Percentiles rank a stretch among this genome's conserved stretches.
Conservation (phyloP, 2,113 vertebrate genomes). For the Cettia cetti region DNA sequence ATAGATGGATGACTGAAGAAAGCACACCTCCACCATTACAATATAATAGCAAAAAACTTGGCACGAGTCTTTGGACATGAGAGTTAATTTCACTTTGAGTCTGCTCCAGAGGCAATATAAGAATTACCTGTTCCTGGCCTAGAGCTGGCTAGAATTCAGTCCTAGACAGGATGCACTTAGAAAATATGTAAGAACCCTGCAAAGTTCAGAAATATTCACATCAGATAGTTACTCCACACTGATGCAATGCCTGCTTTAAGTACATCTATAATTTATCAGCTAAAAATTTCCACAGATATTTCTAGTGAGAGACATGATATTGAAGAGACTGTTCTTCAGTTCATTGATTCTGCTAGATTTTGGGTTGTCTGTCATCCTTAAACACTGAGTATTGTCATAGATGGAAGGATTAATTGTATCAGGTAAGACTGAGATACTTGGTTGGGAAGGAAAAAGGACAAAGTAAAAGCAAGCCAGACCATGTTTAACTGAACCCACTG, state of each 20-base stretch:
- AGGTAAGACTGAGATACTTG: background rate
- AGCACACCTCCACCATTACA: fast-evolving
- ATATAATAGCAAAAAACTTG: background rate
- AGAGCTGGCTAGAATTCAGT: background rate
- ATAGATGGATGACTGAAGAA: background rate
- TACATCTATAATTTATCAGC: background rate
- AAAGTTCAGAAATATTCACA: background rate
- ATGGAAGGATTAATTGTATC: background rate
- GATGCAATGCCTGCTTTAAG: background rate
- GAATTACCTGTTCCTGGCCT: background rate
- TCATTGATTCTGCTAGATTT: background rate
- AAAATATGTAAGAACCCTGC: background rate
- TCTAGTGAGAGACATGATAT: background rate
- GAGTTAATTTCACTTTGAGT: background rate
- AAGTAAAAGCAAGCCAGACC: background rate
- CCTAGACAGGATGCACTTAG: background rate
- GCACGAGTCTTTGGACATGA: background rate
- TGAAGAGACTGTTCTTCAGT: background rate
- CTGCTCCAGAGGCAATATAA: background rate
- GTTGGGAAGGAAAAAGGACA: background rate
- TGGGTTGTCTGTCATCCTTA: background rate
- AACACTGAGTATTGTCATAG: background rate
- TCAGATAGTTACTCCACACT: background rate
- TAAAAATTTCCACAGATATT: background rate
- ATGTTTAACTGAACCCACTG: background rate